A percentile compares a stretch with the other conserved stretches of the same genome.
phyloP scores from a whole-genome alignment of 1,140 invertebrate genomes.

The Bombus huntii region DNA sequence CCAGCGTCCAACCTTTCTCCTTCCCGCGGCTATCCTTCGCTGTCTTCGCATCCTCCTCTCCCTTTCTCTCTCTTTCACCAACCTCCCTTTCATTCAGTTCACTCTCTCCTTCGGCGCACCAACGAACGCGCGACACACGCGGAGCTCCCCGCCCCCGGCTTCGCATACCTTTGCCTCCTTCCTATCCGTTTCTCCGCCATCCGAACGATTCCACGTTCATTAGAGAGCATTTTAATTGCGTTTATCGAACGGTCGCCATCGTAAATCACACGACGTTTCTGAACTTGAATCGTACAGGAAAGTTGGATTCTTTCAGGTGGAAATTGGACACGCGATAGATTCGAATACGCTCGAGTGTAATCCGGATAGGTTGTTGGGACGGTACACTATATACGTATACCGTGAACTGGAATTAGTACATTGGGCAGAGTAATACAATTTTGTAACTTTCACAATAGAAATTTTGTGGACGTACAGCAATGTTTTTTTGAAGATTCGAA shows the following conservation, averaged over 20 bases:
- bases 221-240: slow-evolving; percentile 9
- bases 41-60: slow-evolving; percentile 33
- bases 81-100: slow-evolving; percentile 67
- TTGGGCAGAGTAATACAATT: too few relatives aligned
- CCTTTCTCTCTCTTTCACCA: slow-evolving; percentile 32
- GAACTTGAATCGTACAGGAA: not conserved
- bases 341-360: too few relatives aligned
- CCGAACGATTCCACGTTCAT: slow-evolving; percentile 30
- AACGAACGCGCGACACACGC: slow-evolving; percentile 39
- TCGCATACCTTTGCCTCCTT: slow-evolving; percentile 55
- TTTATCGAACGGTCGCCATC: not conserved
- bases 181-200: slow-evolving; percentile 23
- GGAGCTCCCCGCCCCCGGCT: not conserved
- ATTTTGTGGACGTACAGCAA: too few relatives aligned
- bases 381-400: too few relatives aligned
- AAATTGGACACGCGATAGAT: not conserved
- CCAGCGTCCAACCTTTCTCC: slow-evolving; percentile 62
- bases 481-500: too few relatives aligned
- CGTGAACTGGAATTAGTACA: too few relatives aligned
- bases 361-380: too few relatives aligned
- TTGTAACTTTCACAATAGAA: too few relatives aligned
- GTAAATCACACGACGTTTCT: not conserved
- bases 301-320: not conserved
- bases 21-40: slow-evolving; percentile 51
- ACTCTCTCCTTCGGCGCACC: slow-evolving; percentile 65